Evolutionary conservation across 2,797 vertebrate species (phyloP).

Genomic region (Hyperoplus immaculatus): DNA sequence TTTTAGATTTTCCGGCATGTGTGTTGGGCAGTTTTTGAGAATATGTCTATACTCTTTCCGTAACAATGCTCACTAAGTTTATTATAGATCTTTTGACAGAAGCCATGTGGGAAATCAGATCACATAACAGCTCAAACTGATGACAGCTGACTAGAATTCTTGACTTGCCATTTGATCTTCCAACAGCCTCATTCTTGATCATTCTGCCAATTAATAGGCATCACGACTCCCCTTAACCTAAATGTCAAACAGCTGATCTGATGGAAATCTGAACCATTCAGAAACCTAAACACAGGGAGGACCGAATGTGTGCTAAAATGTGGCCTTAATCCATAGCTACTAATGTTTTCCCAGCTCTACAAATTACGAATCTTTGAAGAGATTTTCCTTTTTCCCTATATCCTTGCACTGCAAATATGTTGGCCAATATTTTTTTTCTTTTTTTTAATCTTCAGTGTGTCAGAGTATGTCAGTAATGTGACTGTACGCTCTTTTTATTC

Average conservation of each 20-base stretch:
- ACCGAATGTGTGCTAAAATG: background rate
- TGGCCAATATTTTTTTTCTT: background rate
- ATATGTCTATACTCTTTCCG: background rate
- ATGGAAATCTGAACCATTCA: background rate
- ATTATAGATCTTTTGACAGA: constrained; percentile 24
- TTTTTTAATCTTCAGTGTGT: background rate
- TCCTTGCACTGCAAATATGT: background rate
- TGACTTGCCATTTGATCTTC: background rate
- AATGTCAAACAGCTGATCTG: constrained; percentile 3
- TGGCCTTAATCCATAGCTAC: background rate
- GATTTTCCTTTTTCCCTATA: background rate
- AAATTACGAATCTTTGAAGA: background rate
- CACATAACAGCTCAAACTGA: background rate
- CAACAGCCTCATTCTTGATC: constrained; percentile 2
- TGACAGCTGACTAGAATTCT: background rate
- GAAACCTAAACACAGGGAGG: background rate
- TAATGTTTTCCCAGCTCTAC: background rate
- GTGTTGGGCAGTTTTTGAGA: background rate
- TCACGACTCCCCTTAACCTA: background rate
- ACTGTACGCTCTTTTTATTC: background rate
- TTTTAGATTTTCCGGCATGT: too few species aligned
- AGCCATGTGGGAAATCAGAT: constrained; percentile 16
- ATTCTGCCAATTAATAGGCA: background rate
- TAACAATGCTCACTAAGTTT: constrained; percentile 14
- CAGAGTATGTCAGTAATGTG: constrained; percentile 11